A percentile compares a stretch with the other conserved stretches of the same genome.
Conservation (phyloP, 1,140 invertebrate species). For the Sogatella furcifera region DNA sequence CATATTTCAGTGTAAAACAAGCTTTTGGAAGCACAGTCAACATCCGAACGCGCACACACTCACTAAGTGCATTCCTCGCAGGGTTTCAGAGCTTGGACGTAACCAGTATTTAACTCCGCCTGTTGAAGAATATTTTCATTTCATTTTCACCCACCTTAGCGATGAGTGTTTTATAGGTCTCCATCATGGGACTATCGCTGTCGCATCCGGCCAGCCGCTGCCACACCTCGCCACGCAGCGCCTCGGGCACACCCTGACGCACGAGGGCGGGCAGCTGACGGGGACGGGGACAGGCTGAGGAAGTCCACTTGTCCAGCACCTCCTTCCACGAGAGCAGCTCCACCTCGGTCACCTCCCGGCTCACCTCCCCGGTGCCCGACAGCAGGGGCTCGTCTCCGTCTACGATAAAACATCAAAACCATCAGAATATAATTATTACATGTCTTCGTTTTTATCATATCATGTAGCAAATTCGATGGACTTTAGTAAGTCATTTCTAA, state of each 20-base stretch:
- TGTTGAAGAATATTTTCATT: too few relatives aligned
- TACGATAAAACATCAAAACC: slow-evolving; percentile 24
- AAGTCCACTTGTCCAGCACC: slow-evolving; percentile 66
- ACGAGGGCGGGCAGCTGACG: slow-evolving; percentile 68
- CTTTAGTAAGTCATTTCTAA: too few relatives aligned
- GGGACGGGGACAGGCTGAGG: slow-evolving; percentile 58
- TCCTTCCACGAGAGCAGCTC: slow-evolving; percentile 89
- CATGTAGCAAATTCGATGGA: too few relatives aligned
- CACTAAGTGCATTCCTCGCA: too few relatives aligned
- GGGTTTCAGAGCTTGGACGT: too few relatives aligned
- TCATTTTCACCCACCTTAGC: slow-evolving; percentile 74
- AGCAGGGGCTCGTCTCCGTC: slow-evolving; percentile 92
- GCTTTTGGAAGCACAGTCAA: too few relatives aligned
- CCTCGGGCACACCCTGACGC: slow-evolving; percentile 85
- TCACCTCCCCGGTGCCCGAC: slow-evolving; percentile 92
- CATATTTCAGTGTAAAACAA: too few relatives aligned
- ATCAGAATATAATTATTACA: too few relatives aligned
- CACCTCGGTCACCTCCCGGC: slow-evolving; percentile 88
- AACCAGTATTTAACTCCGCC: too few relatives aligned
- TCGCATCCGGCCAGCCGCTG: slow-evolving; percentile 82
- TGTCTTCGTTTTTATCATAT: too few relatives aligned
- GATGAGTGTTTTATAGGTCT: slow-evolving; percentile 82
- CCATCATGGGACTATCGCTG: slow-evolving; percentile 73
- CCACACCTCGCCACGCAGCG: slow-evolving; percentile 94
- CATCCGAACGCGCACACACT: too few relatives aligned